Conservation (phyloP, 2,113 vertebrate genomes). For the Cyprinodon brontotheroides region DNA sequence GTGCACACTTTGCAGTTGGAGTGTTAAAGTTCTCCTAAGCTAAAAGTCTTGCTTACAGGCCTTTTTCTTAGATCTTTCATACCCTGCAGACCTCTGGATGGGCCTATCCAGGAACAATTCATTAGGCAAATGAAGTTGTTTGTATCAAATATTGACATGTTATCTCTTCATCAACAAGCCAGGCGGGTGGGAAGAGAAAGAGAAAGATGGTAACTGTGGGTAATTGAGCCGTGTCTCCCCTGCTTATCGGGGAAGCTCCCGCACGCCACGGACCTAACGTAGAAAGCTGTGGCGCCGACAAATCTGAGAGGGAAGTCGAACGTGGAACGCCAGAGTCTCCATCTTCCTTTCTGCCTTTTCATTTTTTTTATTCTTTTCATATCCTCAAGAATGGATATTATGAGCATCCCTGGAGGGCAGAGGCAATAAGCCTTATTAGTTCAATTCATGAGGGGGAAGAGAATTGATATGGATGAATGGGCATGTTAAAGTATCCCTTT, state of each 20-base stretch:
- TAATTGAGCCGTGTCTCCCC: slow-evolving; percentile 79
- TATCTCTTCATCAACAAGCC: slow-evolving; percentile 77
- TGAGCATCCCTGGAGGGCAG: slow-evolving; percentile 77
- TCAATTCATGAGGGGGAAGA: slow-evolving; percentile 76
- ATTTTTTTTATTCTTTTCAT: slow-evolving; percentile 51
- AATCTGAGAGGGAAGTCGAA: slow-evolving; percentile 78
- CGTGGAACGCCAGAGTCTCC: slow-evolving; percentile 73
- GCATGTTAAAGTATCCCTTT: slow-evolving; percentile 77
- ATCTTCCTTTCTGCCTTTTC: slow-evolving; percentile 57
- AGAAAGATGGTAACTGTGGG: slow-evolving; percentile 76
- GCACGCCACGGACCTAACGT: slow-evolving; percentile 79
- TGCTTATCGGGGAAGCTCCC: slow-evolving; percentile 78
- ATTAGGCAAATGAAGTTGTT: slow-evolving; percentile 79
- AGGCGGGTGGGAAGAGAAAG: slow-evolving; percentile 62
- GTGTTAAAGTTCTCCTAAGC: slow-evolving; percentile 40
- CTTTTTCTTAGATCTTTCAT: slow-evolving; percentile 73
- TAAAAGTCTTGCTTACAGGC: slow-evolving; percentile 46
- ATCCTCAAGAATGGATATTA: slow-evolving; percentile 78
- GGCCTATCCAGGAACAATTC: slow-evolving; percentile 75
- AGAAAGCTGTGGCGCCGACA: slow-evolving; percentile 80
- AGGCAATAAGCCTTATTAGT: slow-evolving; percentile 81
- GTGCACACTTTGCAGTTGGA: slow-evolving; percentile 23
- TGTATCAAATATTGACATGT: slow-evolving; percentile 79
- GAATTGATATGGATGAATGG: slow-evolving; percentile 77
- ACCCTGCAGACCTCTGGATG: slow-evolving; percentile 64